Evolutionary conservation across 2,888 invertebrate species (phyloP), one percentile per base, ranked within the genome.

Genomic region (Drosophila borealis): DNA sequence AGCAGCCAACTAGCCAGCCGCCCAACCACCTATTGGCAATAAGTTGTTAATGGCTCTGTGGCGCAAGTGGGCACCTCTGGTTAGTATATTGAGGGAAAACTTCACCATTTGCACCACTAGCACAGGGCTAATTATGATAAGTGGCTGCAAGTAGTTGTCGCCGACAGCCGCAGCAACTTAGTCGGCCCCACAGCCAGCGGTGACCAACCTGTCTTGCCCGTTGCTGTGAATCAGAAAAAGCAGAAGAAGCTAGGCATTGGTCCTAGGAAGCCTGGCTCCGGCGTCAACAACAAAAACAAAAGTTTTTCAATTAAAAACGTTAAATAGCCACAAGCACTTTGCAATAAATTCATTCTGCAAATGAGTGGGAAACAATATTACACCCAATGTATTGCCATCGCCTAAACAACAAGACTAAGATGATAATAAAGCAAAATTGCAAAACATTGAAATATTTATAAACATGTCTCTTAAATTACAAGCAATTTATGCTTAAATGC

Each of bases 291-390:
- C 78, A 75, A 78, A 80, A 81, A 81, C 80, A 81, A 81, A 81
- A 81, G 59, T 81, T 81, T 81, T 81, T 81, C 81, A 81, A 81
- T 81, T 81, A 81, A 80, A 81, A 81, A 81, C 81, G 75, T 78
- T 81, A 81, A 81, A 81, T 80, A 81, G 81, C 81, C 81, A 65
- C 81, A 73, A 78, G 81, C 81, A 73, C 81, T 81, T 81, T 70
- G 81, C 78, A 71, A 81, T 81, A 80, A 81, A 81, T 81, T 78
- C 65, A 44, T 41, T 48, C 73, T 74, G 72, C 67, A 77, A 74
- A 70, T 74, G 77, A 79, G 68, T 64, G 55, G 34, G 46, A 75
- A 63, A 68, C 78, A 80, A 73, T 79, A 71, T 78, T 70, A 70
- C 70, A 72, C 78, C 75, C 75, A 78, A 80, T 78, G 70, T 73